These are phyloP conservation scores for Apostichopus californicus DNA, from an alignment of 35 echinoderm and acorn worm species.

Conservation along the genomic window DNA sequence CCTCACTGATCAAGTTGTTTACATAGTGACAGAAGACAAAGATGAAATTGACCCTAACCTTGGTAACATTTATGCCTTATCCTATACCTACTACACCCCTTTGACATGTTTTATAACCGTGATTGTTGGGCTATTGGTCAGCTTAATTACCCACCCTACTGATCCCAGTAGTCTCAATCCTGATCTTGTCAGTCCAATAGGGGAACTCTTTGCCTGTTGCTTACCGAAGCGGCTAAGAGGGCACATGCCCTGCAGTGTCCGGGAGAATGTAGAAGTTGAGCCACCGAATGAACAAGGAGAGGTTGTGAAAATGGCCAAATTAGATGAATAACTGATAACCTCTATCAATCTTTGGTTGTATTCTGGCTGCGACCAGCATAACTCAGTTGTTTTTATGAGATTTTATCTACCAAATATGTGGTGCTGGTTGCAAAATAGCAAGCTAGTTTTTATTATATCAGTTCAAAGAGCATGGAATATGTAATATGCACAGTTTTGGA, in stretches of 20 bases:
- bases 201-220: background rate
- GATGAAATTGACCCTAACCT: background rate
- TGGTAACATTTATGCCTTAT: constrained; percentile 26
- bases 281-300: background rate
- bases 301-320: background rate
- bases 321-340: too few relatives aligned
- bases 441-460: too few relatives aligned
- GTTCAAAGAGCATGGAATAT: too few relatives aligned
- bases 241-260: background rate
- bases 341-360: too few relatives aligned
- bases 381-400: too few relatives aligned
- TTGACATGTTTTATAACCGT: constrained; percentile 32
- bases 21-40: background rate
- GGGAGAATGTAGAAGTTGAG: background rate
- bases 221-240: background rate
- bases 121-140: constrained; percentile 42
- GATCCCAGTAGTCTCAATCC: constrained; percentile 17
- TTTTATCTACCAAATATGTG: too few relatives aligned
- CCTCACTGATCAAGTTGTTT: background rate
- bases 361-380: too few relatives aligned
- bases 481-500: too few relatives aligned
- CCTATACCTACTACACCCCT: constrained; percentile 44
- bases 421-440: too few relatives aligned
- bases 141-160: constrained; percentile 21
- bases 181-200: constrained; percentile 15